Base-by-base conservation (phyloP, 2,113 vertebrate species). In the Agelaius tricolor region DNA sequence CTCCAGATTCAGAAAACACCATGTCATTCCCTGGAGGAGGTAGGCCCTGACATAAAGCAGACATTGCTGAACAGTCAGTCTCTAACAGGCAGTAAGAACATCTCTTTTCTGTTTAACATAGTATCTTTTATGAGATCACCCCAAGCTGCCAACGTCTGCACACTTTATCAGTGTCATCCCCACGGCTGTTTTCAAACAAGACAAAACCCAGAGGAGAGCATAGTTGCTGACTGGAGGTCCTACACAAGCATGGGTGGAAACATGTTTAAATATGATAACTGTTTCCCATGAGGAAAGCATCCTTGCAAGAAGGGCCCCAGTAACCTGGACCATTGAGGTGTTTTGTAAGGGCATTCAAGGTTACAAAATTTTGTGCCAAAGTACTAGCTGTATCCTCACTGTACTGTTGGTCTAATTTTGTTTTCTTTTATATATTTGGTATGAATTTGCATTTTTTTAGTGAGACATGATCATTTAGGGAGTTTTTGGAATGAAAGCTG, bases 261-360 rank as follows among this genome's bases (percentile, higher is more conserved):
- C 0, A 1, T n/a, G 18, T 26, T 72, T 22, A 72, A 84, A 63
- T 0, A 5, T 11, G 18, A 28, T 18, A 26, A 54, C 0, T 3
- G 33, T 47, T 71, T 46, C 52, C 23, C 30, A 13, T 6, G 35
- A 35, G 13, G 11, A 49, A 63, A 46, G 2, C 31, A 43, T 3
- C 11, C 12, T 7, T 23, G 24, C 14, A 78, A 59, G 52, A 77
- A 87, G 10, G 20, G 9, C n/a, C 27, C 10, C 33, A 13, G 35
- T 30, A 43, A 59, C 11, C 15, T 8, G 22, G 44, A 23, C 10
- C 33, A 47, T 23, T 46, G 9, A 66, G 23, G 2, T n/a, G 10
- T 4, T 82, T 39, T 52, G 39, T 39, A 49, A 89, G 18, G 20
- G 5, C 20, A 24, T n/a, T 23, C 24, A 57, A 66, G 26, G 20